Evolutionary conservation across 2,113 vertebrate genomes (phyloP), one percentile per base, ranked within the genome.

Genomic region (Actenoides lindsayi): DNA sequence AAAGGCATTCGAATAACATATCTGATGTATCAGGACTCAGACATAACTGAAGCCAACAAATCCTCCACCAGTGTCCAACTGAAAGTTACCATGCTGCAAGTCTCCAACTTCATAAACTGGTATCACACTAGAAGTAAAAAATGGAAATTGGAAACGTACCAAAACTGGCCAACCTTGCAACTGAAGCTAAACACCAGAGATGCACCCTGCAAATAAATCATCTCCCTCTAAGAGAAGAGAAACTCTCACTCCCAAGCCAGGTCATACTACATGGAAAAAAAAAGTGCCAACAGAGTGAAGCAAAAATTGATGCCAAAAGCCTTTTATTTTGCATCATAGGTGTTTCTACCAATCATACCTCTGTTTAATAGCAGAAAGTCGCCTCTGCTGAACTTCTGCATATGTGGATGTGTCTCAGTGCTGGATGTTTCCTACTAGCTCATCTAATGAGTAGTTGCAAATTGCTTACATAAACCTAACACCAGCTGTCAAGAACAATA

Each of bases 381-480:
- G 78, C 59, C 27, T 83, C 42, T 56, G 23, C 44, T 80, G 35
- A 74, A 10, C 21, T 44, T 76, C 41, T 35, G 33, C 31, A 5
- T 14, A 42, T 0, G 0, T 21, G 33, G 19, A 56, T n/a, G 12
- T 54, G 16, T 60, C 41, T 83, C 16, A 3, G 1, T 18, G 25
- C 7, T 87, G 60, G 62, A 62, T 71, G n/a, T 44, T 54, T 59
- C 63, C 82, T 48, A 74, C 41, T 13, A 90, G 23, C 20, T 35
- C 28, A 59, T 31, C 51, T 60, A 65, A 74, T 30, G 21, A 90
- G 13, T 11, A 83, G 44, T 6, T 68, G 88, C 48, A 89, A 70
- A 83, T 16, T 30, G 16, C 24, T 13, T 17, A 64, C 11, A 51
- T 37, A 83, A 90, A 70, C 10, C 48, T 68, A 76, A 74, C 33